Evolutionary conservation across 2,888 invertebrate genomes (phyloP).

Genomic region (Aproaerema taeniolella): DNA sequence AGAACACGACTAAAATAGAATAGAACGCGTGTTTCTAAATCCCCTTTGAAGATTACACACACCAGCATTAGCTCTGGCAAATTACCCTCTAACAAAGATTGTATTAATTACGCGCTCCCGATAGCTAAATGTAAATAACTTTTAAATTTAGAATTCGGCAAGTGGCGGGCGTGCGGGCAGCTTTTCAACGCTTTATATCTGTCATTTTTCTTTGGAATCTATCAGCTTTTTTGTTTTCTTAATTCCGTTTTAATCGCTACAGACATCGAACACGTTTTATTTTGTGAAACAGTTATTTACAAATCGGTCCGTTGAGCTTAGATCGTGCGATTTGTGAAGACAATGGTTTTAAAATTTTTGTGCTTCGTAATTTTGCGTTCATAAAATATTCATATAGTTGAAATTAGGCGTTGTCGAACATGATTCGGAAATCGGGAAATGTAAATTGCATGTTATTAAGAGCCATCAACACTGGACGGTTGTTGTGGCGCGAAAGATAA

Average conservation of each 20-base stretch:
- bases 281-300: constrained; percentile 15
- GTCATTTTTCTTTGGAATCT: constrained; percentile 56
- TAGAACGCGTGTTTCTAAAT: constrained; percentile 77
- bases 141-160: constrained; percentile 67
- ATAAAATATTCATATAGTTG: constrained; percentile 55
- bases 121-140: constrained; percentile 72
- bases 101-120: constrained; percentile 76
- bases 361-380: constrained; percentile 34
- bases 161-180: constrained; percentile 43
- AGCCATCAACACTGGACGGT: constrained; percentile 69
- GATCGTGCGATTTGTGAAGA: constrained; percentile 26
- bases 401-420: constrained; percentile 63
- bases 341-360: constrained; percentile 30
- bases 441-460: constrained; percentile 72
- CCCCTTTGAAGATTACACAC: constrained; percentile 77
- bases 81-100: constrained; percentile 77
- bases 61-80: constrained; percentile 76
- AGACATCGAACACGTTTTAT: constrained; percentile 28
- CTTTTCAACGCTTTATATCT: constrained; percentile 58
- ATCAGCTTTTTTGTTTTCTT: constrained; percentile 33
- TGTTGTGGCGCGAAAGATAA: constrained; percentile 74
- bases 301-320: constrained; percentile 13
- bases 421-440: constrained; percentile 65
- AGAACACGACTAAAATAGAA: constrained; percentile 74
- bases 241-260: constrained; percentile 36